These are phyloP conservation scores for Matsumyia berberina DNA, from an alignment of 2,888 invertebrate genomes.

Conservation along the genomic window DNA sequence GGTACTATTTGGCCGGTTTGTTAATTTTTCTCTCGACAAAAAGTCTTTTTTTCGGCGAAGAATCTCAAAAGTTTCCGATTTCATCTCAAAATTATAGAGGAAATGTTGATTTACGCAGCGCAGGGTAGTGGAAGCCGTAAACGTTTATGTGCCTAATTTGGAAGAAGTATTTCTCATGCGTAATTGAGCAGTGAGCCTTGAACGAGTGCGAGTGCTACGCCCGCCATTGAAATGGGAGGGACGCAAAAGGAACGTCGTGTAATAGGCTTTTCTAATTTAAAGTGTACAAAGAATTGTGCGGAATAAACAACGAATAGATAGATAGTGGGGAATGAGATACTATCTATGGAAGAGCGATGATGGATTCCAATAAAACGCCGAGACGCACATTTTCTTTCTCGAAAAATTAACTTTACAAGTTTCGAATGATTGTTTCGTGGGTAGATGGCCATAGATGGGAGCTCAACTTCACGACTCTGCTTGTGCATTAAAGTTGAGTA, in stretches of 20 bases:
- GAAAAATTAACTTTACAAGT: background rate
- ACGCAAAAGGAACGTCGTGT: background rate
- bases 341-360: background rate
- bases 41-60: background rate
- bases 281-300: background rate
- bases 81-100: conserved; percentile 20
- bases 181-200: conserved; percentile 25
- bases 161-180: conserved; percentile 4
- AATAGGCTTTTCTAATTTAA: conserved; percentile 27
- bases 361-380: background rate
- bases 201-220: conserved; percentile 7
- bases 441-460: no score
- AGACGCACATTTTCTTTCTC: background rate
- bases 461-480: no score
- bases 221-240: background rate
- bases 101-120: conserved; percentile 35
- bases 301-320: conserved; percentile 11
- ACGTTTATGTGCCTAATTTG: conserved; percentile 49
- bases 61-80: conserved; percentile 34
- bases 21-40: background rate
- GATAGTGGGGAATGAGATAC: background rate
- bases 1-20: conserved; percentile 6
- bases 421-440: no score
- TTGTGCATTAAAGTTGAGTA: no score
- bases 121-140: conserved; percentile 13